Evolutionary conservation across 2,113 vertebrate species (phyloP).

Genomic region (Atrichornis clamosus): DNA sequence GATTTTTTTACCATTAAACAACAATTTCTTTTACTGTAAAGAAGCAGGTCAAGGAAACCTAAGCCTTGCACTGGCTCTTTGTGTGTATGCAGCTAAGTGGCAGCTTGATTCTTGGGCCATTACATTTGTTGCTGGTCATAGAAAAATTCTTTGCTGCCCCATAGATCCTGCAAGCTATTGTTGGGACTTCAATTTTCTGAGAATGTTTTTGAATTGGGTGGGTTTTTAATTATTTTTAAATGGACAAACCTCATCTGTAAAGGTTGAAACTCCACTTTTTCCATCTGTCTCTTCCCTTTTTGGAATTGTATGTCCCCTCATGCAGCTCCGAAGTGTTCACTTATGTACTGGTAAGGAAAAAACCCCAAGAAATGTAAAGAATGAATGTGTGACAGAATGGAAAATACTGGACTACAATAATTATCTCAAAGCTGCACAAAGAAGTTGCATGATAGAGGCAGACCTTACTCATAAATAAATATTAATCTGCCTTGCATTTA

Average conservation of each 20-base stretch:
- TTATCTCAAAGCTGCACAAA: constrained; percentile 62
- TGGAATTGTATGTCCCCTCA: constrained; percentile 63
- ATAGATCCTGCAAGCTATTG: background rate
- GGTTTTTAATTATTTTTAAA: constrained; percentile 13
- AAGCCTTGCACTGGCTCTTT: constrained; percentile 32
- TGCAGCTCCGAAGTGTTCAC: constrained; percentile 41
- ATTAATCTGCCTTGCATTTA: constrained; percentile 44
- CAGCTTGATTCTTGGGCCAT: constrained; percentile 7
- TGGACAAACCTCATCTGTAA: constrained; percentile 57
- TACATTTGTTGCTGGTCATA: constrained; percentile 5
- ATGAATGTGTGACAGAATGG: constrained; percentile 23
- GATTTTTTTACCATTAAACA: constrained; percentile 44
- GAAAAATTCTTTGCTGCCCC: background rate
- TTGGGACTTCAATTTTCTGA: constrained; percentile 38
- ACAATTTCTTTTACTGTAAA: constrained; percentile 15
- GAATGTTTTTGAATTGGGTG: constrained; percentile 47
- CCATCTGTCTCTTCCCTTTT: constrained; percentile 60
- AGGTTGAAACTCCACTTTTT: constrained; percentile 63
- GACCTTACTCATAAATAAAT: constrained; percentile 54
- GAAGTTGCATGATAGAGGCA: constrained; percentile 27
- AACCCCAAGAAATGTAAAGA: background rate
- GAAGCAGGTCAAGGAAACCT: constrained; percentile 21
- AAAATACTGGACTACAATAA: constrained; percentile 55
- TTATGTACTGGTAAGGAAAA: constrained; percentile 19
- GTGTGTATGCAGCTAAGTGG: background rate